Evolutionary conservation across 2,888 invertebrate species (phyloP).

Genomic region (Sinelater perroti): DNA sequence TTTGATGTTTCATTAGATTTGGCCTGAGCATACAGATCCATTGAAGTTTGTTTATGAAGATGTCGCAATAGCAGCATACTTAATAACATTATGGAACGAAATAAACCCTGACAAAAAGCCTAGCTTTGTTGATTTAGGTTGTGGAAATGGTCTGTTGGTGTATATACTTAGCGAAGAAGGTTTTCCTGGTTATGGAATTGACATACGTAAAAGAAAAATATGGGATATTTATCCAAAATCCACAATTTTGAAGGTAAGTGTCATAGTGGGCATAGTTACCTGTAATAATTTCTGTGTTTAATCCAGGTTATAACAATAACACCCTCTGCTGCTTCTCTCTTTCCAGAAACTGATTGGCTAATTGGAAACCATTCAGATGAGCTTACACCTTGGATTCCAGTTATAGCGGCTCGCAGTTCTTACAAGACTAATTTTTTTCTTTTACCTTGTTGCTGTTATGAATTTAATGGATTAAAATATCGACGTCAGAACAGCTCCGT

Average conservation of each 20-base stretch:
- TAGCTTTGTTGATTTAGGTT: constrained; percentile 91
- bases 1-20: constrained; percentile 66
- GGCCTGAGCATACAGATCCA: constrained; percentile 95
- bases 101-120: constrained; percentile 61
- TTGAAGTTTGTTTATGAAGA: constrained; percentile 96
- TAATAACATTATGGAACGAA: constrained; percentile 81
- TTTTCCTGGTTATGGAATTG: constrained; percentile 82
- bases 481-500: constrained; percentile 72
- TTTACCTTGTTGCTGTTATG: constrained; percentile 94
- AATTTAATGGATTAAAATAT: constrained; percentile 88
- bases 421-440: constrained; percentile 83
- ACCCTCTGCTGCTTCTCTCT: constrained; percentile 73
- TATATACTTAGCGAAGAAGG: constrained; percentile 87
- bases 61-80: constrained; percentile 90
- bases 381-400: constrained; percentile 97
- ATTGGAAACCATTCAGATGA: constrained; percentile 99
- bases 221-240: constrained; percentile 82
- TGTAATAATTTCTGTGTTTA: neutral
- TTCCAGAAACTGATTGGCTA: constrained; percentile 86
- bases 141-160: constrained; percentile 96
- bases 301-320: constrained; percentile 63
- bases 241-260: constrained; percentile 71
- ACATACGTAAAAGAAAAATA: constrained; percentile 84
- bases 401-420: constrained; percentile 84
- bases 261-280: neutral